Conservation (phyloP, 1,140 invertebrate genomes). For the Drosophila carrolli region DNA sequence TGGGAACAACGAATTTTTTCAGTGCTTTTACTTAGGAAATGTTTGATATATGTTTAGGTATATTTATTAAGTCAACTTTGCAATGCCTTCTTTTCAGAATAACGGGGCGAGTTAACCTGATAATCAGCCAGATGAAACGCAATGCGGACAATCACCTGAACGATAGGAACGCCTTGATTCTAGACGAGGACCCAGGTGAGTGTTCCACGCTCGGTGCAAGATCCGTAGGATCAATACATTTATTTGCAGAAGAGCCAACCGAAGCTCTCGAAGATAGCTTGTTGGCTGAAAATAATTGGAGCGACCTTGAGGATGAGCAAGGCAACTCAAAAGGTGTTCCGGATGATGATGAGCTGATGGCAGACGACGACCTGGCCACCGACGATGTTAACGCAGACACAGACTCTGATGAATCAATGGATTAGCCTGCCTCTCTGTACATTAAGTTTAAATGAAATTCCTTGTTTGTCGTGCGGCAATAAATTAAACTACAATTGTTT, state of each 20-base stretch:
- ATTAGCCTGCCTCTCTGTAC: slow-evolving; percentile 10
- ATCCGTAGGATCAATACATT: neutral
- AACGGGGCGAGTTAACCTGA: slow-evolving; percentile 63
- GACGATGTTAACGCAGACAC: slow-evolving; percentile 37
- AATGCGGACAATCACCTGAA: slow-evolving; percentile 56
- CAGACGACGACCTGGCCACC: slow-evolving; percentile 46
- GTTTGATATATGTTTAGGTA: neutral
- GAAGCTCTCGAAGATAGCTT: slow-evolving; percentile 1
- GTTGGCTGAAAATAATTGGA: slow-evolving; percentile 53
- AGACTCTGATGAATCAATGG: slow-evolving; percentile 51
- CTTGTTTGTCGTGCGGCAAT: neutral
- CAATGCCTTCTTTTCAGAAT: slow-evolving; percentile 39
- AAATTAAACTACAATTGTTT: slow-evolving; percentile 41
- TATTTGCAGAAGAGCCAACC: slow-evolving; percentile 28
- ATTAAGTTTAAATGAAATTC: slow-evolving; percentile 16
- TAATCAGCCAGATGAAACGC: slow-evolving; percentile 66
- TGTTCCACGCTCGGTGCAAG: neutral
- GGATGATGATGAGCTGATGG: slow-evolving; percentile 49
- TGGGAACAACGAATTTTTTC: neutral
- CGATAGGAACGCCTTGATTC: slow-evolving; percentile 35
- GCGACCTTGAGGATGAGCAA: slow-evolving; percentile 59
- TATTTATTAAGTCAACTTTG: neutral
- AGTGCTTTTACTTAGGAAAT: neutral
- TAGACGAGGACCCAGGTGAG: slow-evolving; percentile 56
- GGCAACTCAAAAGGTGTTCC: slow-evolving; percentile 13